These are phyloP conservation scores for Halesus radiatus DNA, from an alignment of 1,140 invertebrate genomes.

Conservation along the genomic window DNA sequence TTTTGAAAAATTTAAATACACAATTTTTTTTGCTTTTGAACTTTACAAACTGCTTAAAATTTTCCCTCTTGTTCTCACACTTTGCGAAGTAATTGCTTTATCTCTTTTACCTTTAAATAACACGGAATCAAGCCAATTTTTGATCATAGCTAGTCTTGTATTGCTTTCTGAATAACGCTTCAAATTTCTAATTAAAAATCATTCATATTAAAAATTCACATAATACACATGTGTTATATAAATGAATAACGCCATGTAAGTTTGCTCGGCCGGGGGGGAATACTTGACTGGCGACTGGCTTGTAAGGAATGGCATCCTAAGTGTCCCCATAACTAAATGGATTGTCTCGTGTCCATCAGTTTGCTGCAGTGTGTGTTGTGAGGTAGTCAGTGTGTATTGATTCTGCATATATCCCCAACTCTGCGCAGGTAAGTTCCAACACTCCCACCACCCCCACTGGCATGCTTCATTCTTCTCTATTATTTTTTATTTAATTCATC, in stretches of 20 bases:
- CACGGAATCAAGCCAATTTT: conserved; percentile 34
- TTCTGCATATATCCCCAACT: conserved; percentile 50
- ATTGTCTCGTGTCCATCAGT: conserved; percentile 37
- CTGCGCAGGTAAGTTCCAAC: conserved; percentile 14
- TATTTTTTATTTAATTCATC: conserved; percentile 36
- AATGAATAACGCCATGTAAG: too few relatives aligned
- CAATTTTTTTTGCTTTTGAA: not conserved
- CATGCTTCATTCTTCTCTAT: conserved; percentile 37
- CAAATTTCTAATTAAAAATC: not conserved
- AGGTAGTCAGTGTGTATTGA: conserved; percentile 50
- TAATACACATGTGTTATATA: too few relatives aligned
- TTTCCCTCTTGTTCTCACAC: not conserved
- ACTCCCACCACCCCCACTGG: conserved; percentile 1
- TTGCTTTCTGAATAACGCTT: conserved; percentile 22
- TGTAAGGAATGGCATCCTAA: conserved; percentile 13
- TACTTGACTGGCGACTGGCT: conserved; percentile 16
- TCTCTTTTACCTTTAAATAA: conserved; percentile 13
- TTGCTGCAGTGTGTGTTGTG: conserved; percentile 50
- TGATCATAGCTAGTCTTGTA: conserved; percentile 28
- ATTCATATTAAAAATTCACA: too few relatives aligned
- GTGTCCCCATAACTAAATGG: conserved; percentile 6
- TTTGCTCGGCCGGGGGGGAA: not conserved
- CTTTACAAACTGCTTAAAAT: not conserved
- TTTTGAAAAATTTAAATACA: not conserved
- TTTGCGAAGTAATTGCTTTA: not conserved